These are phyloP conservation scores for Drosophila ficusphila DNA, from an alignment of 1,140 invertebrate genomes.

Conservation along the genomic window DNA sequence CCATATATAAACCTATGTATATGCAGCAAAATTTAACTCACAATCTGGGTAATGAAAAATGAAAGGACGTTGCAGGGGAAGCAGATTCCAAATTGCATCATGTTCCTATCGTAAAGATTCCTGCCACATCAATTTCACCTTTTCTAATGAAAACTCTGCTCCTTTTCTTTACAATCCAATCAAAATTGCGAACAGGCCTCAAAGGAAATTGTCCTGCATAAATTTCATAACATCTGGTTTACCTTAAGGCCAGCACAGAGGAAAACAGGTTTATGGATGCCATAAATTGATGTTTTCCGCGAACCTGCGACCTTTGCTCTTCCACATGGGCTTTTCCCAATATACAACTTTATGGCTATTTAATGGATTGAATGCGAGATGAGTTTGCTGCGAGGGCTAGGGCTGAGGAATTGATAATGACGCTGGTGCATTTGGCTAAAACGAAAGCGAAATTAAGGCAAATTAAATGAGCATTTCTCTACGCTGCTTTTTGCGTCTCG, in stretches of 20 bases:
- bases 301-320: constrained; percentile 62
- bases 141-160: constrained; percentile 55
- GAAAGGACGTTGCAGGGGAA: not conserved
- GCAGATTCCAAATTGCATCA: constrained; percentile 12
- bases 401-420: constrained; percentile 40
- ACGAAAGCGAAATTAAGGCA: constrained; percentile 71
- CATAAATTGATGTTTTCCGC: constrained; percentile 72
- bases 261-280: constrained; percentile 63
- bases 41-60: not conserved
- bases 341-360: constrained; percentile 58
- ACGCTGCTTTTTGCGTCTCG: constrained; percentile 1
- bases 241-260: constrained; percentile 53
- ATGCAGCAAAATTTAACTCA: not conserved
- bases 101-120: constrained; percentile 8
- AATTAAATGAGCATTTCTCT: constrained; percentile 56
- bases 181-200: constrained; percentile 24
- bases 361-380: constrained; percentile 61
- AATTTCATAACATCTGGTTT: constrained; percentile 66
- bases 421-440: constrained; percentile 63
- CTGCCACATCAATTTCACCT: constrained; percentile 47
- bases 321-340: constrained; percentile 37
- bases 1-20: too few relatives aligned
- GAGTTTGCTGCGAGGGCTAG: not conserved
- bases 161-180: constrained; percentile 54
- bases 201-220: constrained; percentile 55